phyloP scores from a whole-genome alignment of 2,797 vertebrate genomes.

The Amblyraja radiata region DNA sequence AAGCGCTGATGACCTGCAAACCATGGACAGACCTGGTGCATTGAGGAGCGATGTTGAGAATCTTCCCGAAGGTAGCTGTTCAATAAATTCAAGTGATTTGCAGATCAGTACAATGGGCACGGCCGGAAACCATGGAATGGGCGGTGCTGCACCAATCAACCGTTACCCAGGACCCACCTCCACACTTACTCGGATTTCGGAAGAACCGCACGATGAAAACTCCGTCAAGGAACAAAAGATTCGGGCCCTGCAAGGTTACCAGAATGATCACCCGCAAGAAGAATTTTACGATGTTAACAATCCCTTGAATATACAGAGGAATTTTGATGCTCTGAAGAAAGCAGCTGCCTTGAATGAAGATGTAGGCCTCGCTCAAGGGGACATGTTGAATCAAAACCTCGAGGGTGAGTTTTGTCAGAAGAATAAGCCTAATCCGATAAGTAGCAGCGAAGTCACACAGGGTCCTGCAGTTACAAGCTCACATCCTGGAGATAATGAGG shows the following conservation, averaged over 20 bases:
- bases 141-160: no score
- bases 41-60: not conserved
- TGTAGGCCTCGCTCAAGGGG: not conserved
- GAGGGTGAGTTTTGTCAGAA: not conserved
- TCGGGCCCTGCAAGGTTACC: accelerated
- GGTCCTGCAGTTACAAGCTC: not conserved
- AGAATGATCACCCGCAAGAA: accelerated
- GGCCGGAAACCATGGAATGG: not conserved
- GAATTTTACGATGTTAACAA: slow-evolving; percentile 2
- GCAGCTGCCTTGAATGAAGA: not conserved
- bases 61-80: not conserved
- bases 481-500: not conserved
- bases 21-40: not conserved
- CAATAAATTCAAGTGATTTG: not conserved
- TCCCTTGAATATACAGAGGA: slow-evolving; percentile 38
- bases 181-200: not conserved
- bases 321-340: slow-evolving; percentile 29
- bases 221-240: accelerated
- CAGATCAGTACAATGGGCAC: not conserved
- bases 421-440: not conserved
- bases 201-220: no score
- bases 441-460: not conserved
- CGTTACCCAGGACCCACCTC: not conserved
- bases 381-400: not conserved
- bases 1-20: not conserved